Evolutionary conservation across 2,797 vertebrate species (phyloP), one percentile per base, ranked within the genome.

Genomic region (Huso huso): DNA sequence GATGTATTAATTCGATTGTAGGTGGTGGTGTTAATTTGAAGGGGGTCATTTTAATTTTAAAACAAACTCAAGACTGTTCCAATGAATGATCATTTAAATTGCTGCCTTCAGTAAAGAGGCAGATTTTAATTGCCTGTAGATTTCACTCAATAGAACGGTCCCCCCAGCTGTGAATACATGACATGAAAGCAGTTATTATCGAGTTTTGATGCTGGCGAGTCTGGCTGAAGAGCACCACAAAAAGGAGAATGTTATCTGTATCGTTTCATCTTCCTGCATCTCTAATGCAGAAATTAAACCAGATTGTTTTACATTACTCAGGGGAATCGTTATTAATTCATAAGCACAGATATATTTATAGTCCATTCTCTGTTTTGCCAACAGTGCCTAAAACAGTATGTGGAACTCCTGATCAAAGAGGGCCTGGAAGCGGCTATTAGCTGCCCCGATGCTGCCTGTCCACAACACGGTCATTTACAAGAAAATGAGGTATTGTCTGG

Each of bases 301-400:
- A 58, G 2, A 58, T 58, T 58, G 11, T n/a, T n/a, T 13, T 58
- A 7, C 55, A 58, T 58, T 58, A 58, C 15, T 11, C 15, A 58
- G 12, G 10, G 37, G 12, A n/a, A 13, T 58, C 3, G 12, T 58
- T 13, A 11, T 58, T 58, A 11, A 58, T 58, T 58, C 12, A 58
- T 7, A 58, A 13, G 10, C 4, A 11, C 7, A 11, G 12, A 15
- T 11, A 7, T 13, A 58, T 58, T 50, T 50, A 50, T 37, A 37
- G 37, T 37, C 37, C 37, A 37, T 37, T 5, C 37, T 37, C 37
- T 77, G 64, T 48, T 64, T 74, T 68, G 71, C 64, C 79, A 76
- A 48, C 79, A 94, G 92, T 94, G 92, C 87, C 87, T 94, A 77
- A 93, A 92, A 79, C 91, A 92, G 74, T 94, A 94, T 3, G 87